Evolutionary conservation across 2,888 invertebrate species (phyloP), one percentile per base, ranked within the genome.

Genomic region (Endotricha flammealis): DNA sequence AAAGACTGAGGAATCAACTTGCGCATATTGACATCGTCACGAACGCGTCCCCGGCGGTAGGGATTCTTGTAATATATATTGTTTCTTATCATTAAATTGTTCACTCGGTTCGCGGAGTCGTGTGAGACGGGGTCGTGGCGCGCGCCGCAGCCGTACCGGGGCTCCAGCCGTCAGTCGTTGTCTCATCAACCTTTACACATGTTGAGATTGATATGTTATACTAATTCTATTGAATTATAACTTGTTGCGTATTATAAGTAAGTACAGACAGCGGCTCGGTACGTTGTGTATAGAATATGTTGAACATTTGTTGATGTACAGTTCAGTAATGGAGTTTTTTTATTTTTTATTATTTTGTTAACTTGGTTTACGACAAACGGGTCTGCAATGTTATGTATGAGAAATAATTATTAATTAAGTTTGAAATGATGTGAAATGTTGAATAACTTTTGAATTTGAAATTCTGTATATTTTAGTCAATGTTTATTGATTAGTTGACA

Each of bases 1-100:
- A 85, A 82, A 85, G 85, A 85, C 85, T 85, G 85, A 85, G 83
- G 75, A 82, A 85, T 83, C 85, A 83, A 83, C 78, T 77, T 72
- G 79, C 82, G 83, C 81, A 79, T 78, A 78, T 74, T 72, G 80
- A 79, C 83, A 81, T 83, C 72, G 81, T 73, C 81, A 80, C 82
- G 78, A 71, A 77, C 72, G 78, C 76, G 80, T 73, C 76, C 76
- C 77, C 60, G 58, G 47, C 60, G 63, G 68, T 68, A 64, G 76
- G 75, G 77, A 69, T 68, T 64, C 63, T 72, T 73, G 77, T 76
- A 76, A 70, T 70, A 75, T 75, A 75, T 64, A 55, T 66, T 64
- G 62, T 72, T 75, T 64, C 61, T 69, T 69, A 59, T 70, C 73
- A 75, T 71, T 67, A 65, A 64, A 65, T 58, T 53, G 53, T 54